Evolutionary conservation across 92 coral and sea anemone genomes (phyloP), one percentile per base, ranked within the genome.

Genomic region (Palythoa grandis): DNA sequence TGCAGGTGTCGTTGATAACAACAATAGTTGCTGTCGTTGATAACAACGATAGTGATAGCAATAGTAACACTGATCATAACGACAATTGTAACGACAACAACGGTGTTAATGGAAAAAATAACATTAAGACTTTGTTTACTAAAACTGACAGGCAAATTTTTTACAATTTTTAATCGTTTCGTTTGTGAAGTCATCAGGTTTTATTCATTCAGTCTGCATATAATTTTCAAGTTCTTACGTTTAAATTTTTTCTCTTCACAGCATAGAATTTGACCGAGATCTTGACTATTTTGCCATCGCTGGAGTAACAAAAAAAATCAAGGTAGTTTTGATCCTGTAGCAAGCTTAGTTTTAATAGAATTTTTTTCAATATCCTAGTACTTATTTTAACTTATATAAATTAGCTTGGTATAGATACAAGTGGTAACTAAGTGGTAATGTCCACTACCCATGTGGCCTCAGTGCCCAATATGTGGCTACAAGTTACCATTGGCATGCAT

Each of bases 231-330:
- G 19, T 69, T 69, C 25, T 69, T 25, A 69, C 7, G 19, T 37
- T 69, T 11, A 12, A 9, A 12, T 37, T 3, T 29, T 89, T 58
- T 86, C 35, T 50, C 40, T 75, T 58, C 10, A 40, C 86, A 96
- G 98, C 79, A 96, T 96, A 86, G 98, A 96, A 76, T 96, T 96
- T 87, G 98, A 96, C 87, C 89, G 98, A 20, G 98, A 96, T 83
- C 89, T 94, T 87, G 98, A 96, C 85, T 96, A 94, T 90, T 96
- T 96, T 91, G 98, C 98, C 37, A 96, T 96, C 52, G 98, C 98
- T 86, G 98, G 98, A 50, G 98, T 96, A 70, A 96, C 98, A 9
- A 96, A 96, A 90, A 96, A 96, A 83, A 96, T 96, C 38, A 96
- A 96, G 98, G 98, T 96, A 90, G 14, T 22, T 14, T 17, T 29